Evolutionary conservation across 2,113 vertebrate genomes (phyloP), one percentile per base, ranked within the genome.

Genomic region (Caretta caretta): DNA sequence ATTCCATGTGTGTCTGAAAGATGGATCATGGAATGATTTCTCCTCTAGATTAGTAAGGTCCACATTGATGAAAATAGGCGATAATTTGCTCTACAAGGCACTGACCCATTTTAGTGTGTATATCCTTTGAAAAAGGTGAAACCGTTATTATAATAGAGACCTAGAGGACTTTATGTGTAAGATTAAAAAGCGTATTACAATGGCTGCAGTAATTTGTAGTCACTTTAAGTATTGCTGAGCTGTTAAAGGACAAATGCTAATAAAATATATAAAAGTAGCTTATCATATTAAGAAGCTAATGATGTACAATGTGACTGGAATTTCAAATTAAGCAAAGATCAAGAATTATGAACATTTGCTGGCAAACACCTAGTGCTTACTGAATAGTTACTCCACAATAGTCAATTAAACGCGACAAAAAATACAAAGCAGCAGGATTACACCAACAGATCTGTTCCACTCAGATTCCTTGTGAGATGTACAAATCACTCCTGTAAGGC

Each of bases 211-310:
- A 59, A 86, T 87, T 93, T 89, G 62, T 35, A 92, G 17, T 53
- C 35, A 83, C 75, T n/a, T 38, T 13, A 86, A 51, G 19, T 53
- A 65, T 46, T 72, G 83, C 46, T 76, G 53, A 94, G 89, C 49
- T 90, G 19, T 83, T 92, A 94, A 93, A 95, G 83, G 84, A 93
- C 31, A 93, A 89, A 96, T 79, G 56, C 29, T 90, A 90, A 93
- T 80, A 88, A 89, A 76, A 93, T 51, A 65, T 2, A 16, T 53
- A 38, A 56, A 93, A 83, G 49, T n/a, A 93, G 54, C n/a, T 82
- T 35, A 54, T 72, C 57, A 84, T 51, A 62, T 86, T 35, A 80
- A 86, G 56, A 90, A 59, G 8, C 24, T 80, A 69, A 85, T 90
- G 13, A 87, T 29, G 14, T 48, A 75, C 79, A 95, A 81, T 6